Percentiles rank a stretch among this genome's conserved stretches.
Conservation (phyloP, 2,888 invertebrate genomes). For the Globia sparganii region DNA sequence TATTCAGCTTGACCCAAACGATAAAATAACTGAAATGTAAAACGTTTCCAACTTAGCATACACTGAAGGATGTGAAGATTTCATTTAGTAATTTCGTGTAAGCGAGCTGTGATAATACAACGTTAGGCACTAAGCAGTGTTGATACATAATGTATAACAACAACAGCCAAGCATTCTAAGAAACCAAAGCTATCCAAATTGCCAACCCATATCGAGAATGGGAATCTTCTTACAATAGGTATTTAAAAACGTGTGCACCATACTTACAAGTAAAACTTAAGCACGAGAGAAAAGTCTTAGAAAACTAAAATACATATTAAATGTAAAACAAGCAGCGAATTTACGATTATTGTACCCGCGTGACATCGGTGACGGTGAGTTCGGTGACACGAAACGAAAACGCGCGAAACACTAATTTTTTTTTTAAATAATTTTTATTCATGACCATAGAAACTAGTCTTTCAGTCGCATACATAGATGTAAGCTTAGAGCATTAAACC, state of each 20-base stretch:
- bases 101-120: background rate
- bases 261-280: conserved; percentile 27
- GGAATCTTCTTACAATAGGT: background rate
- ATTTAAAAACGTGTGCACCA: background rate
- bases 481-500: too few species aligned
- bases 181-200: conserved; percentile 12
- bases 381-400: conserved; percentile 33
- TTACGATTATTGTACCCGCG: background rate
- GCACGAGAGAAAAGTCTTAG: background rate
- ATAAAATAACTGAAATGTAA: conserved; percentile 25
- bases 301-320: conserved; percentile 9
- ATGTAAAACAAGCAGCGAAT: conserved; percentile 1
- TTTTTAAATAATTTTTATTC: too few species aligned
- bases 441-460: too few species aligned
- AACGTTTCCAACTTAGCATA: background rate
- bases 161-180: conserved; percentile 12
- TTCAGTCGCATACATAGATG: too few species aligned
- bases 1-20: conserved; percentile 53
- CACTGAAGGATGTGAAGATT: background rate
- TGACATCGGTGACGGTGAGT: too few species aligned
- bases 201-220: background rate
- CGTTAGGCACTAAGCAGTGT: background rate
- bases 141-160: background rate
- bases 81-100: background rate
- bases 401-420: conserved; percentile 53